Base-by-base conservation (phyloP, 2,888 invertebrate genomes). In the Chalcosyrphus nemorum region DNA sequence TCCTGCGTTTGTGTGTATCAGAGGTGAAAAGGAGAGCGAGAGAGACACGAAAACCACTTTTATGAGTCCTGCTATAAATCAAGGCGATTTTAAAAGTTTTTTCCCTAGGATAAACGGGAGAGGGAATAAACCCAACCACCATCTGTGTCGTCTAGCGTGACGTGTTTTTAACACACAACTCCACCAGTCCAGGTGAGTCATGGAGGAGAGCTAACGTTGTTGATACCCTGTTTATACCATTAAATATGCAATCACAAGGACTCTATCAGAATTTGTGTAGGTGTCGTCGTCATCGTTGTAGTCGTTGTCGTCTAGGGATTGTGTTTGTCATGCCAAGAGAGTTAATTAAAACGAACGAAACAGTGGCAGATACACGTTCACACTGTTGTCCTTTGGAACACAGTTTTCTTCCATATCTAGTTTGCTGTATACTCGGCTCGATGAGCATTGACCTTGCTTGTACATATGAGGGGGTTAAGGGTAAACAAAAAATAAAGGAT, bases 291-390 rank as follows among this genome's bases (percentile, higher is more conserved):
- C 35, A 38, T n/a, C n/a, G n/a, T n/a, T 24, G 56, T 35, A 13
- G 45, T 54, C 54, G 52, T 45, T 43, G 54, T 52, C 38, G 35
- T 15, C 35, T 29, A 15, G 52, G 41, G 45, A 35, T 43, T 59
- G 59, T 54, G 45, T 81, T 57, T 66, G 57, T 71, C 57, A 24
- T 15, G 41, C 17, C 29, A 59, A 66, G 27, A 29, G 75, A 77
- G 71, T 77, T 82, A 82, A 82, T 82, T 82, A 77, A 82, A 82
- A 72, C n/a, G n/a, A n/a, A n/a, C 13, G 35, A 35, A n/a, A 81
- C 75, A 50, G 47, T 76, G 76, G 57, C 77, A 72, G 71, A 66
- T 77, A 54, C n/a, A n/a, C n/a, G n/a, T n/a, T n/a, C n/a, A n/a
- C n/a, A n/a, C 66, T 71, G 71, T 15, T 27, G 56, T 59, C 19